Base-by-base conservation (phyloP, 1,140 invertebrate genomes). In the Drosophila bipectinata region DNA sequence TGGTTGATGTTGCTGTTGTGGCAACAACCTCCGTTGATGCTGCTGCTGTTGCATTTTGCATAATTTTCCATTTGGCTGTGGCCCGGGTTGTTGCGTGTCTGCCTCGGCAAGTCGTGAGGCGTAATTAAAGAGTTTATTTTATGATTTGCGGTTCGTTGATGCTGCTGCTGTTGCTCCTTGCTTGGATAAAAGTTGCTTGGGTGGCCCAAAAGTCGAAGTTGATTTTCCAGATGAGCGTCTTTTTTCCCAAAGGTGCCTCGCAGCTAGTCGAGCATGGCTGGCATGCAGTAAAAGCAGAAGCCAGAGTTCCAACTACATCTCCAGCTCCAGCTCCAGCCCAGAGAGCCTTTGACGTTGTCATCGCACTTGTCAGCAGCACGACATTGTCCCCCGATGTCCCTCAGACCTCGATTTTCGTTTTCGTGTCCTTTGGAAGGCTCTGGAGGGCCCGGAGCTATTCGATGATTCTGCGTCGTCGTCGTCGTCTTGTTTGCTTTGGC, bases 61-160 rank as follows among this genome's bases (percentile, higher is more conserved):
- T 85, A 85, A 85, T 85, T 85, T 85, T 82, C 82, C 81, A 85
- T 87, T 85, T 80, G 79, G 63, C 55, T 60, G 45, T 75, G 45
- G 69, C 52, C 55, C 15, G 21, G 47, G 41, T 64, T 87, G 77
- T 85, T 85, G 82, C 78, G 79, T 88, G 82, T 66, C 67, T 59
- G 63, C 67, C 56, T 44, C 21, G 26, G 54, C 21, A 77, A 88
- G 78, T 85, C 83, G 82, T 87, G 82, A 85, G 82, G 78, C 83
- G 82, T 85, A 85, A 85, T 85, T 85, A 85, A 87, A 85, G 82
- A 85, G 82, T 85, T 88, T 85, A 85, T 85, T 85, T 82, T 87
- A 85, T 85, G 82, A 88, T 85, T 85, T 85, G 82, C 78, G 63
- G 81, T 80, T 76, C 55, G 72, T 64, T 61, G 78, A 56, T 53